phyloP scores from a whole-genome alignment of 35 echinoderm and acorn worm species.

The Anneissia japonica region DNA sequence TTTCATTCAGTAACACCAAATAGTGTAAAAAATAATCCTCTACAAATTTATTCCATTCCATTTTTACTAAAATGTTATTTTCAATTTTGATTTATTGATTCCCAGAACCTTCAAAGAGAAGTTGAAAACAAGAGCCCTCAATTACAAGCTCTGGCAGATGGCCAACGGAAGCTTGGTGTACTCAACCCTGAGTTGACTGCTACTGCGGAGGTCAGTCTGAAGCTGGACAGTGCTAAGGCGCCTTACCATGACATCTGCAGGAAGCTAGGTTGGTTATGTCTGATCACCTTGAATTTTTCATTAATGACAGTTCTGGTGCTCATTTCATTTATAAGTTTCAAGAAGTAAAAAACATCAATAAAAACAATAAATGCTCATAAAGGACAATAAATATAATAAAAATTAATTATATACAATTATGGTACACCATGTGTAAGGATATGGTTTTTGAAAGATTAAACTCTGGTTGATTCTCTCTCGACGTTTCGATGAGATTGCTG shows the following conservation, averaged over 20 bases:
- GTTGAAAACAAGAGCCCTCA: conserved; percentile 67
- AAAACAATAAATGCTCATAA: no score
- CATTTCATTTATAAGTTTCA: no score
- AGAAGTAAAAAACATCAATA: no score
- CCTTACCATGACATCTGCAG: conserved; percentile 75
- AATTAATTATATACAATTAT: no score
- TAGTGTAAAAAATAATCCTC: background rate
- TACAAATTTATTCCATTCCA: background rate
- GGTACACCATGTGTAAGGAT: no score
- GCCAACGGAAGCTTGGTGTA: conserved; percentile 51
- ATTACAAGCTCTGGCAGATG: conserved; percentile 49
- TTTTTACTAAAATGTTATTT: background rate
- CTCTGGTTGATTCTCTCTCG: no score
- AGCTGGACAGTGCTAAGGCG: conserved; percentile 77
- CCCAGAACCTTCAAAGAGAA: conserved; percentile 76
- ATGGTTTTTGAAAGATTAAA: no score
- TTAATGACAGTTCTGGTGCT: no score
- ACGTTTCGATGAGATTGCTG: no score
- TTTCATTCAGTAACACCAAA: background rate
- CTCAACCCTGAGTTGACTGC: conserved; percentile 76
- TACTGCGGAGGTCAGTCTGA: conserved; percentile 78
- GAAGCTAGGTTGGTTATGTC: conserved; percentile 68
- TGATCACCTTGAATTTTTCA: no score
- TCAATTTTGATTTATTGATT: background rate
- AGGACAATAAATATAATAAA: no score